Base-by-base conservation (phyloP, 2,113 vertebrate genomes). In the Polypterus senegalus region DNA sequence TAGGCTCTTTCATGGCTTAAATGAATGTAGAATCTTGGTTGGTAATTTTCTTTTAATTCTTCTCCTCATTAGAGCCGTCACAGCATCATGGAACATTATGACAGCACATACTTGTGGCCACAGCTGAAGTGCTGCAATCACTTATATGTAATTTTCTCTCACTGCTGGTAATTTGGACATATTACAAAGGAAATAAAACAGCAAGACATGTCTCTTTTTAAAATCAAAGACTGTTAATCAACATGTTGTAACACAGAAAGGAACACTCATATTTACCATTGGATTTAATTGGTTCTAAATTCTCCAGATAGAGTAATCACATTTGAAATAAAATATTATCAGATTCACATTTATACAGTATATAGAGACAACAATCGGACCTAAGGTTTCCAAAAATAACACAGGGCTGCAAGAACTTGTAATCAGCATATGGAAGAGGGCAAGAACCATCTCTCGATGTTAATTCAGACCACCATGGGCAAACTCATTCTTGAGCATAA, bases 131-230 rank as follows among this genome's bases (percentile, higher is more conserved):
- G 73, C 77, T 73, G 78, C 74, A 79, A 78, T 76, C 79, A 81
- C 78, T 78, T 78, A 79, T 81, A 80, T 70, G 76, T 70, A 74
- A 76, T 64, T 59, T 69, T 73, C 75, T 75, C 75, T 82, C 74
- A 74, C 69, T 54, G 67, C 72, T 64, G 79, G 67, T 69, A 47
- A 76, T 73, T 63, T 82, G 82, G 80, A 83, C 55, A 60, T n/a
- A 62, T 77, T 80, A 76, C 76, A 82, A 77, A 80, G 66, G 63
- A 77, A 81, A 81, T 79, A 74, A 79, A 76, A 78, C 74, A 77
- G 72, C 71, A 75, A 67, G 72, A 78, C 76, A 76, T 65, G 73
- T 79, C 79, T 83, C 74, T 76, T 81, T 74, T 76, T 70, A 61
- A 64, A 79, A 80, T 81, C 77, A 81, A 76, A 76, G 75, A 75